Evolutionary conservation across 2,888 invertebrate genomes (phyloP).

Genomic region (Tachina fera): DNA sequence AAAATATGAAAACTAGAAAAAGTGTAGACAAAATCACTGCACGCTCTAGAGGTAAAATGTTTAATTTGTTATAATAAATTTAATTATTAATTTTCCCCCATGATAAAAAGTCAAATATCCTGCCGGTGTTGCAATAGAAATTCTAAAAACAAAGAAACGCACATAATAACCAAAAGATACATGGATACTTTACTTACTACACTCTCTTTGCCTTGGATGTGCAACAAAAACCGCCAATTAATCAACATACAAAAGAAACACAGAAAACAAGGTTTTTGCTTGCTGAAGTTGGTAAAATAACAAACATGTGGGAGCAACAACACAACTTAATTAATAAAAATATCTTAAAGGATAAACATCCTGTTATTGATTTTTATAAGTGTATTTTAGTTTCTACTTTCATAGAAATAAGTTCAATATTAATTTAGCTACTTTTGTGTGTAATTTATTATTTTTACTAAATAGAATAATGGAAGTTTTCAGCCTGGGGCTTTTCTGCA

Average conservation of each 20-base stretch:
- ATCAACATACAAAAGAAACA: conserved; percentile 40
- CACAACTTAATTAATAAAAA: conserved; percentile 62
- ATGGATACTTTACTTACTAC: too few relatives aligned
- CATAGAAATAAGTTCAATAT: conserved; percentile 47
- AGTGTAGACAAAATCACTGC: conserved; percentile 47
- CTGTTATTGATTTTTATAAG: conserved; percentile 30
- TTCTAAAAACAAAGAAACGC: not conserved
- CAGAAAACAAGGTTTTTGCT: conserved; percentile 5
- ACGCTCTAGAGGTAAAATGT: conserved; percentile 67
- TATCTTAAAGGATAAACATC: conserved; percentile 57
- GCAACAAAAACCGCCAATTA: conserved; percentile 58
- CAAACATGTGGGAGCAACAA: conserved; percentile 16
- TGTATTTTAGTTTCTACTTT: conserved; percentile 13
- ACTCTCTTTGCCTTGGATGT: not conserved
- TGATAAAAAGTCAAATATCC: conserved; percentile 21
- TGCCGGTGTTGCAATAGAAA: not conserved
- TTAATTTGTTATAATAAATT: conserved; percentile 56
- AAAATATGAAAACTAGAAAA: conserved; percentile 31
- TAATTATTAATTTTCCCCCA: not conserved
- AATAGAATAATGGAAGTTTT: not conserved
- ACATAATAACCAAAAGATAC: conserved; percentile 22
- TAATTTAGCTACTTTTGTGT: conserved; percentile 37
- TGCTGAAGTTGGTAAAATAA: not conserved
- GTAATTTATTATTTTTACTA: conserved; percentile 52
- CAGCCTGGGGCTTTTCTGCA: not conserved